Percentiles rank a stretch among this genome's conserved stretches.
Conservation (phyloP, 1,140 invertebrate species). For the Caerostris extrusa region DNA sequence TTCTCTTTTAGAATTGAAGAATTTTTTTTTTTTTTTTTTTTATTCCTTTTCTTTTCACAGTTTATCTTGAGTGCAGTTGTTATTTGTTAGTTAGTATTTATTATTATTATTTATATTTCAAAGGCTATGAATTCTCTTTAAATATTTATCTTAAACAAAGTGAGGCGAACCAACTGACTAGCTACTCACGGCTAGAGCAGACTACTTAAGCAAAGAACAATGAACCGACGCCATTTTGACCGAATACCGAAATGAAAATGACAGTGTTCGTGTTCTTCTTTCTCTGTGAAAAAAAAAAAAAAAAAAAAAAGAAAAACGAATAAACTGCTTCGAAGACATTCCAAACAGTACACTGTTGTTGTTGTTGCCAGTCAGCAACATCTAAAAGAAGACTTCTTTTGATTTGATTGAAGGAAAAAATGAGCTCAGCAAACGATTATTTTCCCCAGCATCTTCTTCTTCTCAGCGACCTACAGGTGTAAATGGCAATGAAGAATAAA, state of each 20-base stretch:
- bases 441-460: neutral
- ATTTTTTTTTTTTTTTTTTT: constrained; percentile 40
- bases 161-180: constrained; percentile 63
- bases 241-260: constrained; percentile 53
- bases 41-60: constrained; percentile 1
- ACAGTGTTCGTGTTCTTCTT: constrained; percentile 52
- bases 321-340: constrained; percentile 32
- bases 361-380: constrained; percentile 31
- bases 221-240: constrained; percentile 49
- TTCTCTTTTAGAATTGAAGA: constrained; percentile 36
- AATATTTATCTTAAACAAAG: constrained; percentile 64
- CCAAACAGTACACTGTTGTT: neutral
- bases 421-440: constrained; percentile 50
- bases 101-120: constrained; percentile 36
- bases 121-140: constrained; percentile 58
- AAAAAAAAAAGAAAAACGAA: neutral
- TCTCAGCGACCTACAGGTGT: neutral
- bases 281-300: constrained; percentile 10
- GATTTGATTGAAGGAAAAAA: constrained; percentile 44
- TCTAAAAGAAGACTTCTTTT: constrained; percentile 26
- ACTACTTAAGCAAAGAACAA: constrained; percentile 75
- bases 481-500: constrained; percentile 62
- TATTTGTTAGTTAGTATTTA: neutral
- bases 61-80: constrained; percentile 47
- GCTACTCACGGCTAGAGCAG: constrained; percentile 74